phyloP scores from a whole-genome alignment of 2,113 vertebrate genomes.

The Okapia johnstoni region DNA sequence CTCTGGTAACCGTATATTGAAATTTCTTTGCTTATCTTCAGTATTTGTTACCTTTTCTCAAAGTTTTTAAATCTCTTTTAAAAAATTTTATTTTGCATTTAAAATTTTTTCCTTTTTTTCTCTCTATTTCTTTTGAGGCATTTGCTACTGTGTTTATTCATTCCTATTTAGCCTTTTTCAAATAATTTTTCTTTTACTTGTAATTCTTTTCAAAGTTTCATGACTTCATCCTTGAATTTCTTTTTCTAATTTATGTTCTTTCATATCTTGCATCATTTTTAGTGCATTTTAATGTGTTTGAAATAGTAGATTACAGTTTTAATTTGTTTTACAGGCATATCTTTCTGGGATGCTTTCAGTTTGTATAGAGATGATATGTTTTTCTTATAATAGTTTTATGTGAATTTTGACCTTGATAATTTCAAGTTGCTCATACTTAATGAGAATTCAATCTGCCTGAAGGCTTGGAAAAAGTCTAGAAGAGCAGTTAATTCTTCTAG shows the following conservation, averaged over 20 bases:
- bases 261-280: not conserved
- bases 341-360: not conserved
- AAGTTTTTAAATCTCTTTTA: not conserved
- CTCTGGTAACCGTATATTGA: not conserved
- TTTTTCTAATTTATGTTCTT: not conserved
- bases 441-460: not conserved
- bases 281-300: not conserved
- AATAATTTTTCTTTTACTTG: not conserved
- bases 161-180: not conserved
- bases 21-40: conserved; percentile 9
- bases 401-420: not conserved
- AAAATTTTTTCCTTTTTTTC: not conserved
- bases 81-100: not conserved
- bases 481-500: not conserved
- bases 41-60: not conserved
- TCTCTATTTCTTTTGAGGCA: not conserved
- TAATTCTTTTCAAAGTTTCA: not conserved
- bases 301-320: not conserved
- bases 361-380: not conserved
- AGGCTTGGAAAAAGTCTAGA: not conserved
- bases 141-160: not conserved
- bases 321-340: not conserved
- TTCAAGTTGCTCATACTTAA: not conserved
- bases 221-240: not conserved
- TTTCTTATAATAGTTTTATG: not conserved